Conservation (phyloP, 64 coral and sea anemone genomes). For the Dendrophyllia cribrosa region DNA sequence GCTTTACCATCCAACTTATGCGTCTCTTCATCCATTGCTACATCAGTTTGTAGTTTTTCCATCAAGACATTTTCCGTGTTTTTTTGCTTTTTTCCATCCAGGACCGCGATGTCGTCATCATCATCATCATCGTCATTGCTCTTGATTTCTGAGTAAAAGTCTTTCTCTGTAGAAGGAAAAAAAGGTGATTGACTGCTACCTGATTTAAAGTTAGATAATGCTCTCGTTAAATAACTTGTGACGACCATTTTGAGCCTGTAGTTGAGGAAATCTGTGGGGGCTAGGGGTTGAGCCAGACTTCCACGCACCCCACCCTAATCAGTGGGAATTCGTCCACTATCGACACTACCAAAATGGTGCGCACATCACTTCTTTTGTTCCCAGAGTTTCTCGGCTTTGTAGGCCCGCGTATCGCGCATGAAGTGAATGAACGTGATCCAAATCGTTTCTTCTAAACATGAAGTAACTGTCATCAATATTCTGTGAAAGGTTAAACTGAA, state of each 20-base stretch:
- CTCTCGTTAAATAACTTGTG: neutral
- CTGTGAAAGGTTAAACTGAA: neutral
- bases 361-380: no score
- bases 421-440: no score
- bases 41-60: constrained; percentile 35
- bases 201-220: neutral
- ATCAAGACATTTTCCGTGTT: neutral
- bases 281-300: neutral
- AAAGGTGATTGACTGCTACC: neutral
- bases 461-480: no score
- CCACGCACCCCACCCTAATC: neutral
- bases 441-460: no score
- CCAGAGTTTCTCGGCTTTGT: no score
- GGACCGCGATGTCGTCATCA: neutral
- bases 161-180: neutral
- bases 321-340: neutral
- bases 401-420: no score
- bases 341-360: no score
- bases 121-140: constrained; percentile 4
- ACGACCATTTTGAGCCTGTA: neutral
- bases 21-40: constrained; percentile 27
- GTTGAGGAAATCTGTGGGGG: neutral
- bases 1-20: constrained; percentile 8
- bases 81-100: neutral
- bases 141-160: neutral